A percentile compares a stretch with the other conserved stretches of the same genome.
Evolutionary conservation across 2,888 invertebrate genomes (phyloP).

Genomic region (Argyra leucocephala): DNA sequence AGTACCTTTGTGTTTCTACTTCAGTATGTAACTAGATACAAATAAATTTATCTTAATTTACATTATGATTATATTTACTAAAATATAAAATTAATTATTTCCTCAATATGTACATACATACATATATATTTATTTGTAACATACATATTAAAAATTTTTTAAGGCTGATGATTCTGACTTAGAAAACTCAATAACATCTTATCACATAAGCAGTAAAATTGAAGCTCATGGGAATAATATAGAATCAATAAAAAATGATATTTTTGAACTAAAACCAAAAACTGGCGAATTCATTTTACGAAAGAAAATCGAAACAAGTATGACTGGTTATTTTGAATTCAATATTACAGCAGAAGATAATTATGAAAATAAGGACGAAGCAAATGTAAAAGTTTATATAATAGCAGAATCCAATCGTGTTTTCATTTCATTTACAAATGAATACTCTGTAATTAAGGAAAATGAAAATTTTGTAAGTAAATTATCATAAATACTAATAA

Average conservation of each 20-base stretch:
- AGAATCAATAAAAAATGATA: conserved; percentile 36
- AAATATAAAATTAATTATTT: too few relatives aligned
- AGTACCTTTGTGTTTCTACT: conserved; percentile 18
- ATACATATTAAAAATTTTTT: conserved; percentile 12
- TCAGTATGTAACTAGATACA: too few relatives aligned
- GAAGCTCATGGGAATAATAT: conserved; percentile 43
- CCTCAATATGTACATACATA: conserved; percentile 4
- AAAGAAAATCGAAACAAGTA: background rate
- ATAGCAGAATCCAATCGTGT: conserved; percentile 51
- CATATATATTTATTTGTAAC: background rate
- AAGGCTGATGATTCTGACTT: conserved; percentile 52
- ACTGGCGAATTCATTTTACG: conserved; percentile 47
- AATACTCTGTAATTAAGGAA: conserved; percentile 23
- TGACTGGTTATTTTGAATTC: conserved; percentile 51
- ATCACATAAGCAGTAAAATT: conserved; percentile 42
- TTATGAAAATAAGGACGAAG: conserved; percentile 43
- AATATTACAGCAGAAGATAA: conserved; percentile 48
- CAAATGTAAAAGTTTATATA: conserved; percentile 50
- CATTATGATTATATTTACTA: too few relatives aligned
- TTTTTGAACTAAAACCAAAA: conserved; percentile 42
- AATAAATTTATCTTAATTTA: too few relatives aligned
- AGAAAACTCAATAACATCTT: conserved; percentile 40
- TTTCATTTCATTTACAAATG: conserved; percentile 29
- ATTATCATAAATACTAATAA: too few relatives aligned
- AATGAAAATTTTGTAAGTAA: conserved; percentile 46